Evolutionary conservation across 2,113 vertebrate genomes (phyloP).

Genomic region (Collichthys lucidus): DNA sequence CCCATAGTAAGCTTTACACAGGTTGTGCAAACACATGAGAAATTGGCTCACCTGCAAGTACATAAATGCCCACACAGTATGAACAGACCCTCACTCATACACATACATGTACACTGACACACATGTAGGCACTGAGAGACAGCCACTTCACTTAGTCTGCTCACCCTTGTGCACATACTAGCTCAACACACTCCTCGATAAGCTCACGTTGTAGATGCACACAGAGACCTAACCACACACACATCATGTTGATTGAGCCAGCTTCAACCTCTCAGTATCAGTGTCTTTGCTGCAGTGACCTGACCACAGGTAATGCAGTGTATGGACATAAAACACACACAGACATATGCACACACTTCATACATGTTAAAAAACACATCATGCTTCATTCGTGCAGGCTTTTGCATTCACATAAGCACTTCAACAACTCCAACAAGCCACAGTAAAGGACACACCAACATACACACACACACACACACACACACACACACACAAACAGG

Average conservation of each 20-base stretch:
- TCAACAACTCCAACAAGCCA: constrained; percentile 65
- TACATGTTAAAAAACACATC: constrained; percentile 30
- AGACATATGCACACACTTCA: constrained; percentile 43
- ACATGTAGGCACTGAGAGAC: constrained; percentile 66
- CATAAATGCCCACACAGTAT: constrained; percentile 31
- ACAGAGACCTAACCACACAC: constrained; percentile 37
- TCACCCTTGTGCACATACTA: constrained; percentile 56
- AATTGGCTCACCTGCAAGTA: constrained; percentile 46
- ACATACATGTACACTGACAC: constrained; percentile 41
- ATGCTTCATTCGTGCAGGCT: constrained; percentile 52
- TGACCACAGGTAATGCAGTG: constrained; percentile 52
- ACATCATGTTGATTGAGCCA: constrained; percentile 52
- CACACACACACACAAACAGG: constrained; percentile 37
- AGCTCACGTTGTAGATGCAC: constrained; percentile 43
- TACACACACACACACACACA: constrained; percentile 47
- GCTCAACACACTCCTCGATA: constrained; percentile 60
- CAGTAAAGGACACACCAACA: constrained; percentile 72
- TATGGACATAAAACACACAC: constrained; percentile 40
- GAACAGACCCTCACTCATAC: constrained; percentile 13
- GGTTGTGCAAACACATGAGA: constrained; percentile 52
- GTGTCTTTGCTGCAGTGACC: constrained; percentile 65
- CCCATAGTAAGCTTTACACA: constrained; percentile 67
- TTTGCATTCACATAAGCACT: constrained; percentile 59
- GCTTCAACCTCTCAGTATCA: constrained; percentile 69
- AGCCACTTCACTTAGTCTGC: constrained; percentile 67